These are phyloP conservation scores for Tetragonula clypearis DNA, from an alignment of 1,140 invertebrate genomes.

Conservation along the genomic window DNA sequence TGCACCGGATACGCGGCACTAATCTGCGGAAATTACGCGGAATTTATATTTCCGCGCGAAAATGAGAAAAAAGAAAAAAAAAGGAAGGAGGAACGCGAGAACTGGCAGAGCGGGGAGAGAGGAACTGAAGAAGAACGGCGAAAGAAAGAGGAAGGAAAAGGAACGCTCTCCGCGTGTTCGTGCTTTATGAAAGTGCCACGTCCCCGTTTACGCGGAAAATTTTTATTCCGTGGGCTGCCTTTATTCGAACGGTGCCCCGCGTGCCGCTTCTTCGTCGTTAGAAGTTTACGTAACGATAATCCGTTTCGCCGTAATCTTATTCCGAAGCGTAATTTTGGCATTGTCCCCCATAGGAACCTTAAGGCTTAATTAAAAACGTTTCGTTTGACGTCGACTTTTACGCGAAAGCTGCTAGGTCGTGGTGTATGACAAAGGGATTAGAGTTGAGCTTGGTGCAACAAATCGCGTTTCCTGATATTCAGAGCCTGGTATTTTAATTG, in stretches of 20 bases:
- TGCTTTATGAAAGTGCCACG: slow-evolving; percentile 42
- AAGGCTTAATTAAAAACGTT: slow-evolving; percentile 32
- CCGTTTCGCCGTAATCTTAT: background rate
- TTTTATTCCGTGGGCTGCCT: slow-evolving; percentile 29
- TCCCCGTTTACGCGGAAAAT: slow-evolving; percentile 21
- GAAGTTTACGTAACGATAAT: slow-evolving; percentile 26
- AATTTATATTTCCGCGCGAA: slow-evolving; percentile 55
- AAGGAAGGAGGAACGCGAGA: background rate
- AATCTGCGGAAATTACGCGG: slow-evolving; percentile 73
- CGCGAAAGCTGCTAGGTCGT: background rate
- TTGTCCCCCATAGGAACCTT: background rate
- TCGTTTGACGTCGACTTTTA: background rate
- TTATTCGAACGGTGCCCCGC: slow-evolving; percentile 20
- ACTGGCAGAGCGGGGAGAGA: background rate
- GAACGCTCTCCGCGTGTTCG: background rate
- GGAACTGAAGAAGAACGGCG: background rate
- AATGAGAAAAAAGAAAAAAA: background rate
- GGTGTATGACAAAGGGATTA: background rate
- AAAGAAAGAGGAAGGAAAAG: background rate
- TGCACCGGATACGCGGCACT: slow-evolving; percentile 66
- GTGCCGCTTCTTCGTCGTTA: background rate
- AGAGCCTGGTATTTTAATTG: background rate
- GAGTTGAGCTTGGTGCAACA: background rate
- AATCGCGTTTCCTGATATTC: background rate
- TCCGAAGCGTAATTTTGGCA: background rate